A percentile compares a stretch with the other conserved stretches of the same genome.
Evolutionary conservation across 2,113 vertebrate species (phyloP).

Genomic region (Argyrosomus japonicus): DNA sequence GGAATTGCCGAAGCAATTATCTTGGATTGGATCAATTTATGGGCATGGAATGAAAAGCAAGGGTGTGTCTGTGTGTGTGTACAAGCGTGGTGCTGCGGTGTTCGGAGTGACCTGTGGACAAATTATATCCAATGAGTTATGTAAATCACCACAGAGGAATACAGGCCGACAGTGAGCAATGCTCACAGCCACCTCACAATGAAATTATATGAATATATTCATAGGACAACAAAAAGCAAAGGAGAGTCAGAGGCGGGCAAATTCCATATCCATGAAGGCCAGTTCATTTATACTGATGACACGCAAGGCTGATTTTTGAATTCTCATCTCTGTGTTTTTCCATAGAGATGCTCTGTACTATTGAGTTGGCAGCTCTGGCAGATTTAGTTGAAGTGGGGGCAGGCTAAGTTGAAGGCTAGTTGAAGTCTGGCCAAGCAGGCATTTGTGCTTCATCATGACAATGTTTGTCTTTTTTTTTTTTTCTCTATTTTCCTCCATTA

Average conservation of each 20-base stretch:
- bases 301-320: slow-evolving; percentile 62
- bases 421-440: slow-evolving; percentile 45
- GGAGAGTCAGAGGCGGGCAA: slow-evolving; percentile 47
- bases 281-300: slow-evolving; percentile 71
- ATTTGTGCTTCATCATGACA: slow-evolving; percentile 53
- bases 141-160: slow-evolving; percentile 67
- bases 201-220: slow-evolving; percentile 81
- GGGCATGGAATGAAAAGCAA: slow-evolving; percentile 70
- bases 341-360: slow-evolving; percentile 36
- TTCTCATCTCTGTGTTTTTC: slow-evolving; percentile 51
- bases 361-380: slow-evolving; percentile 47
- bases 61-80: slow-evolving; percentile 67
- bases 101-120: slow-evolving; percentile 62
- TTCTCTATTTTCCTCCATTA: slow-evolving; percentile 6
- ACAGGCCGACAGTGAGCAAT: slow-evolving; percentile 63
- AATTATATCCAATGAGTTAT: slow-evolving; percentile 66
- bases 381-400: slow-evolving; percentile 42
- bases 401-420: slow-evolving; percentile 37
- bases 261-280: slow-evolving; percentile 49
- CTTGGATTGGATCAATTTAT: slow-evolving; percentile 66
- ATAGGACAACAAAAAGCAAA: slow-evolving; percentile 62
- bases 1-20: slow-evolving; percentile 69
- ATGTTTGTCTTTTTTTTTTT: slow-evolving; percentile 33
- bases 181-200: slow-evolving; percentile 57
- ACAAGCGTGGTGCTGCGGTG: slow-evolving; percentile 22